These are phyloP conservation scores for Empidonax traillii DNA, from an alignment of 2,113 vertebrate genomes.

Conservation along the genomic window DNA sequence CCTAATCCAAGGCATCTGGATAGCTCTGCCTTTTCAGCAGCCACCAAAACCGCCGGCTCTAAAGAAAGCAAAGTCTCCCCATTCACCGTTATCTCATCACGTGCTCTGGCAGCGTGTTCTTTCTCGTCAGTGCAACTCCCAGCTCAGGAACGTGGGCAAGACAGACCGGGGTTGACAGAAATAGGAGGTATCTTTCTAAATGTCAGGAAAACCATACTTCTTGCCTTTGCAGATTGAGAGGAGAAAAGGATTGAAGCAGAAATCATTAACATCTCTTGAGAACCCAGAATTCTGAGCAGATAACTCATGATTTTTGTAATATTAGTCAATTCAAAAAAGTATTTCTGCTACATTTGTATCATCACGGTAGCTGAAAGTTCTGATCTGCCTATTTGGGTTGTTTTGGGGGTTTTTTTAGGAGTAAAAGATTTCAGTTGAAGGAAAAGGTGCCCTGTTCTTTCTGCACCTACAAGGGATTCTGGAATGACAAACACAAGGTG, in stretches of 20 bases:
- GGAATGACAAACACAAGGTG: background rate
- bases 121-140: background rate
- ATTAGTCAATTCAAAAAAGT: background rate
- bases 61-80: background rate
- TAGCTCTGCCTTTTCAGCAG: background rate
- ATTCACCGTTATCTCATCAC: background rate
- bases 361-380: background rate
- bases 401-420: background rate
- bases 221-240: background rate
- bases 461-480: background rate
- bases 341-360: background rate
- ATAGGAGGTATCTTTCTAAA: background rate
- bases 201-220: fast-evolving
- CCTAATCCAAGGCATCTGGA: background rate
- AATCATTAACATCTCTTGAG: background rate
- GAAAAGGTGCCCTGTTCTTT: background rate
- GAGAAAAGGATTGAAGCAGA: background rate
- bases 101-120: fast-evolving
- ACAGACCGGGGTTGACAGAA: background rate
- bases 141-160: background rate
- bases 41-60: background rate
- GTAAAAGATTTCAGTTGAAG: background rate
- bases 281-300: background rate
- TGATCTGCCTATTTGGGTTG: background rate
- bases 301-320: background rate